These are phyloP conservation scores for Hippopotamus amphibius DNA, from an alignment of 2,113 vertebrate species.

Conservation along the genomic window DNA sequence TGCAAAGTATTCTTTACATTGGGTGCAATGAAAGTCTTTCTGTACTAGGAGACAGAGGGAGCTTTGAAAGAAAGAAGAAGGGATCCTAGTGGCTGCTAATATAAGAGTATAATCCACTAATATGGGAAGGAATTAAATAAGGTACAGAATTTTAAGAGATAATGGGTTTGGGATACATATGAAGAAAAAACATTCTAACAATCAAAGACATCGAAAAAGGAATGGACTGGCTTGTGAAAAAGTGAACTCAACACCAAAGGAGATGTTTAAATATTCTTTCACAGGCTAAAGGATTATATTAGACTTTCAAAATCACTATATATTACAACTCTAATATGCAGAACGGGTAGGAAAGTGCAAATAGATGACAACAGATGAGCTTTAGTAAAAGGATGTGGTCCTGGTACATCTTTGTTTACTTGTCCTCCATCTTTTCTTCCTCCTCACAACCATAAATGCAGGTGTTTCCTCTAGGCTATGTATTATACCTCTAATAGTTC, in stretches of 20 bases:
- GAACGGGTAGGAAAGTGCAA: conserved; percentile 23
- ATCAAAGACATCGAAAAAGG: conserved; percentile 5
- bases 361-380: conserved; percentile 27
- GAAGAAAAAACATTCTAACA: conserved; percentile 18
- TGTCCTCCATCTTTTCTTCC: neutral
- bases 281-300: conserved; percentile 11
- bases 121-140: conserved; percentile 43
- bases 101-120: neutral
- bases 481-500: neutral
- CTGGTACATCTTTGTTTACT: neutral
- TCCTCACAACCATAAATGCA: conserved; percentile 8
- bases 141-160: conserved; percentile 10
- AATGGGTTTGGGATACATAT: neutral
- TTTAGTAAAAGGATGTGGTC: conserved; percentile 17
- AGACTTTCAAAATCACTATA: conserved; percentile 12
- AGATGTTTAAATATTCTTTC: conserved; percentile 16
- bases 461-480: conserved; percentile 2
- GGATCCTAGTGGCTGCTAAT: neutral
- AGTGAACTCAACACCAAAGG: neutral
- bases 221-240: conserved; percentile 39
- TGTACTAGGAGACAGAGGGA: neutral
- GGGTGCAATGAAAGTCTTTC: neutral
- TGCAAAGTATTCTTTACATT: conserved; percentile 36
- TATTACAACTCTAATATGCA: neutral
- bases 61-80: neutral